These are phyloP conservation scores for Bemisia tabaci DNA, from an alignment of 1,140 invertebrate species.

Conservation along the genomic window DNA sequence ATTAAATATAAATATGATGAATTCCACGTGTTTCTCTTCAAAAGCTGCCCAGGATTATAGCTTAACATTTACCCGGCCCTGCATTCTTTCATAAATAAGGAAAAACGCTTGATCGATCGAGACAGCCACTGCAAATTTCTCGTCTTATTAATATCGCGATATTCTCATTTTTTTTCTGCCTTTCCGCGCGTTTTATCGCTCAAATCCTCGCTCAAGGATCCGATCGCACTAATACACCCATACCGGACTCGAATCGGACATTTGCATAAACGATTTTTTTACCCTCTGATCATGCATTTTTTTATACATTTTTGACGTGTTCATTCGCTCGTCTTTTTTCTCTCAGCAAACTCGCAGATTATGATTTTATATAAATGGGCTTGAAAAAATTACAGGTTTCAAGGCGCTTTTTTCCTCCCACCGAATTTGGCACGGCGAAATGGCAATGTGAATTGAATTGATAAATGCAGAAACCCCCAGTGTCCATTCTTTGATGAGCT, in stretches of 20 bases:
- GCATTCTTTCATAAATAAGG: background rate
- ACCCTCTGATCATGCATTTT: background rate
- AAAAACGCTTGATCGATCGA: background rate
- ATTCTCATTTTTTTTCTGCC: background rate
- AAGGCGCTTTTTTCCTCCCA: background rate
- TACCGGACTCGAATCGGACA: background rate
- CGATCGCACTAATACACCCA: background rate
- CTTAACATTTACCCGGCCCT: no score
- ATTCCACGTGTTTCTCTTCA: background rate
- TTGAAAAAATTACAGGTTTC: background rate
- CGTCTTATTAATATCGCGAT: background rate
- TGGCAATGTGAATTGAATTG: no score
- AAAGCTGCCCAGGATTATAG: no score
- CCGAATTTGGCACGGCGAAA: no score
- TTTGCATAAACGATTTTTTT: background rate
- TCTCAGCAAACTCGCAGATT: background rate
- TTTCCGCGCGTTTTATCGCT: background rate
- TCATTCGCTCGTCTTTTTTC: background rate
- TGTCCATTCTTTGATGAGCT: no score
- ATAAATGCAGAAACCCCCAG: no score
- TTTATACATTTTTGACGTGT: background rate
- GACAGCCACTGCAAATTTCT: background rate
- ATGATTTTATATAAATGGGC: background rate
- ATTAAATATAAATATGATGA: background rate
- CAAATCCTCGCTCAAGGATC: background rate